phyloP scores from a whole-genome alignment of 2,113 vertebrate species.

The Pagrus major region DNA sequence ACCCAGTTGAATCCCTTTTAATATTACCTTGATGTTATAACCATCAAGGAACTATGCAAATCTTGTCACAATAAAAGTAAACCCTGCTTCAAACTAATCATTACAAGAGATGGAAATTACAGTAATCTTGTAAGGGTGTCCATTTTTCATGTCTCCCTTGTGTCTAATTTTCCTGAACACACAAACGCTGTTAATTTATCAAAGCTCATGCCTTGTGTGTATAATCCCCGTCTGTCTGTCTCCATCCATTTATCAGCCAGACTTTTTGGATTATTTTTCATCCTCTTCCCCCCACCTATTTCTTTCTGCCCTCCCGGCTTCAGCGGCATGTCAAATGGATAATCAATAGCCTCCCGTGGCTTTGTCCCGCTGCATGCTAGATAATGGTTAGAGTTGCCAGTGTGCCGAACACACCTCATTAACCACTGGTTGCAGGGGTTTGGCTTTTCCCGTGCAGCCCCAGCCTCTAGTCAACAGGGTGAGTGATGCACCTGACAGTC shows the following conservation, averaged over 20 bases:
- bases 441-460: conserved; percentile 48
- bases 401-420: conserved; percentile 76
- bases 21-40: conserved; percentile 15
- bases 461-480: conserved; percentile 53
- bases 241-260: background rate
- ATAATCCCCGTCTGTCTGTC: background rate
- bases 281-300: conserved; percentile 11
- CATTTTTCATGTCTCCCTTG: conserved; percentile 16
- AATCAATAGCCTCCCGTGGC: conserved; percentile 69
- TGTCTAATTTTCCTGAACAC: conserved; percentile 31
- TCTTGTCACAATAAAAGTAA: conserved; percentile 42
- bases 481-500: conserved; percentile 74
- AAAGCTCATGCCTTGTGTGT: conserved; percentile 5
- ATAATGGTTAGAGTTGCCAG: conserved; percentile 70
- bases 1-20: background rate
- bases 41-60: conserved; percentile 6
- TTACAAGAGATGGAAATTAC: conserved; percentile 41
- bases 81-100: conserved; percentile 23
- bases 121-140: conserved; percentile 27
- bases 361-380: conserved; percentile 63
- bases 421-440: conserved; percentile 66
- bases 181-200: conserved; percentile 31
- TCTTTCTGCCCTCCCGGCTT: conserved; percentile 37
- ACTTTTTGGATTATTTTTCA: background rate
- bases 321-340: conserved; percentile 70